Evolutionary conservation across 1,140 invertebrate species (phyloP).

Genomic region (Homarus americanus): DNA sequence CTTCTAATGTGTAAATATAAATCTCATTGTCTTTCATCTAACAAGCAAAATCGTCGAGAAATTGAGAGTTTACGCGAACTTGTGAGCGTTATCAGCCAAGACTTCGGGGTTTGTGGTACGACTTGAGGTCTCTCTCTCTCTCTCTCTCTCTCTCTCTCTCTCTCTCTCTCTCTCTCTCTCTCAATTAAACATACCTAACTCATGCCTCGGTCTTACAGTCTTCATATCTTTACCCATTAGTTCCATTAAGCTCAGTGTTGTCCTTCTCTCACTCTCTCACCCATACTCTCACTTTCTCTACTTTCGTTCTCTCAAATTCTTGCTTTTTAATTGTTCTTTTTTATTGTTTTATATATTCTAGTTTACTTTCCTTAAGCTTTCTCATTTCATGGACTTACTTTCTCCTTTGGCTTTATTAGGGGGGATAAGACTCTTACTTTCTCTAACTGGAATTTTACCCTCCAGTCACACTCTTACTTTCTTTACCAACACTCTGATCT

Average conservation of each 20-base stretch:
- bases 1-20: no score
- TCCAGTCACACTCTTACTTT: neutral
- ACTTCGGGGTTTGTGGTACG: no score
- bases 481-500: no score
- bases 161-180: conserved; percentile 7
- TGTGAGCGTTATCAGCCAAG: no score
- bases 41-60: no score
- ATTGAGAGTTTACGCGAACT: no score
- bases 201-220: neutral
- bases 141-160: conserved; percentile 6
- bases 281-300: neutral
- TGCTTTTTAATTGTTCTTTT: neutral
- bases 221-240: neutral
- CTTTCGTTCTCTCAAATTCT: neutral
- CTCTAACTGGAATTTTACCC: neutral
- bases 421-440: neutral
- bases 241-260: neutral
- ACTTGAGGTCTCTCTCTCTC: no score
- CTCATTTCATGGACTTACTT: neutral
- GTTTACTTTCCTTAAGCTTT: neutral
- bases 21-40: no score
- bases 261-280: neutral
- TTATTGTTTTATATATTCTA: neutral
- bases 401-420: neutral
- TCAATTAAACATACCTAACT: no score